phyloP scores from a whole-genome alignment of 2,888 invertebrate species.

The Steinernema hermaphroditum region DNA sequence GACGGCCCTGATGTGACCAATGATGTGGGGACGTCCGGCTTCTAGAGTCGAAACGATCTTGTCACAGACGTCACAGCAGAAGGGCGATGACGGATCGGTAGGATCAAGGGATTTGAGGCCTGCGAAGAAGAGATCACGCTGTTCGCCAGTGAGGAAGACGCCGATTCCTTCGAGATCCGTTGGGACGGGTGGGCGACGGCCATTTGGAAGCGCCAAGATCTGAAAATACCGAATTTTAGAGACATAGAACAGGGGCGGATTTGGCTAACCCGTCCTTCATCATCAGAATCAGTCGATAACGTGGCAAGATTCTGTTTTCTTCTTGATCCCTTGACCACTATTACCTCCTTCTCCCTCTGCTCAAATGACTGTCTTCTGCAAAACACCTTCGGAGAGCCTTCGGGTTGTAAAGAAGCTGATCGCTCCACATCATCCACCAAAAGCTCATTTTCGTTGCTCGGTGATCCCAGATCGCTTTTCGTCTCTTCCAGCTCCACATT shows the following conservation, averaged over 20 bases:
- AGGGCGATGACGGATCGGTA: background rate
- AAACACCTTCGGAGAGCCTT: slow-evolving; percentile 15
- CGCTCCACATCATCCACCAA: background rate
- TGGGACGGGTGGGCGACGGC: slow-evolving; percentile 10
- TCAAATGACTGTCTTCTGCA: slow-evolving; percentile 17
- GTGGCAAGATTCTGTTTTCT: slow-evolving; percentile 18
- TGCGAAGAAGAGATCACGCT: slow-evolving; percentile 21
- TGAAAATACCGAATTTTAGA: background rate
- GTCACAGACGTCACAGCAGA: slow-evolving; percentile 15
- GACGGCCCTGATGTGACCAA: slow-evolving; percentile 48
- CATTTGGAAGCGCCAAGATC: slow-evolving; percentile 4
- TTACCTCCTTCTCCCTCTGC: background rate
- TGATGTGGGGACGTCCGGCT: slow-evolving; percentile 47
- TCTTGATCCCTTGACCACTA: background rate
- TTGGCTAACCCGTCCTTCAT: slow-evolving; percentile 3
- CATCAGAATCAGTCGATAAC: slow-evolving; percentile 16
- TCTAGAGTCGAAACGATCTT: background rate
- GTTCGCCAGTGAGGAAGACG: slow-evolving; percentile 24
- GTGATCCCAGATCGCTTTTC: background rate
- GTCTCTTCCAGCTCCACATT: background rate
- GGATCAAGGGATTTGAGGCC: slow-evolving; percentile 6
- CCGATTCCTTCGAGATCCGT: slow-evolving; percentile 29
- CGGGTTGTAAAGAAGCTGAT: background rate
- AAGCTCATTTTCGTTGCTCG: background rate
- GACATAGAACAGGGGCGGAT: background rate